A percentile compares a stretch with the other conserved stretches of the same genome.
Conservation (phyloP, 2,797 vertebrate genomes). For the Mico argentatus region DNA sequence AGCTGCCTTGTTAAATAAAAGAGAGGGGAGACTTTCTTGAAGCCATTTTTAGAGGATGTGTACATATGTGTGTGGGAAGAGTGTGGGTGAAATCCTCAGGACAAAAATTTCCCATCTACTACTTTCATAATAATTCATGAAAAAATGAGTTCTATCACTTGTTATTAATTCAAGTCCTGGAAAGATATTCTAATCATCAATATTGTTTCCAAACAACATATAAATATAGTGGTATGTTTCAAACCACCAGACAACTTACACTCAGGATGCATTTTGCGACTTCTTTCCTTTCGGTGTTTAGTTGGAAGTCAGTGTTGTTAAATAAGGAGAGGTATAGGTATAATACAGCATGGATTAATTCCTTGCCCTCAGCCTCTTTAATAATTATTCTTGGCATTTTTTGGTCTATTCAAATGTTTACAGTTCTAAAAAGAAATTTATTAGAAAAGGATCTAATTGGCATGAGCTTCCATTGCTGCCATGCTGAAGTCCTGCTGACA, state of each 20-base stretch:
- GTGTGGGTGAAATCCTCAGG: conserved; percentile 46
- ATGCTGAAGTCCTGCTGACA: conserved; percentile 69
- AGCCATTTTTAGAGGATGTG: conserved; percentile 48
- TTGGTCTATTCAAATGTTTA: conserved; percentile 29
- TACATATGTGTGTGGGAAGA: not conserved
- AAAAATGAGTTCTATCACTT: conserved; percentile 26
- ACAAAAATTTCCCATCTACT: conserved; percentile 34
- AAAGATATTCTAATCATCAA: conserved; percentile 50
- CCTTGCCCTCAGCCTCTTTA: not conserved
- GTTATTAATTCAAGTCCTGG: conserved; percentile 47
- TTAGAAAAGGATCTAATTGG: conserved; percentile 76
- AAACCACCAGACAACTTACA: conserved; percentile 32
- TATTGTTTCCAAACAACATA: conserved; percentile 52
- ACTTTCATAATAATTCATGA: conserved; percentile 45
- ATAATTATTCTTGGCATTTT: conserved; percentile 41
- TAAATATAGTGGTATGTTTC: not conserved
- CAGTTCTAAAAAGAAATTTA: conserved; percentile 67
- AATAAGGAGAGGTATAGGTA: not conserved
- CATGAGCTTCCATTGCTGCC: conserved; percentile 56
- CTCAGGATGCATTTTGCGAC: not conserved
- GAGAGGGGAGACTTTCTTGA: conserved; percentile 56
- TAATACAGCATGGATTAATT: not conserved
- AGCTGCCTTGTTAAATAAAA: conserved; percentile 75
- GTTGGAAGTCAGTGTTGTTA: not conserved
- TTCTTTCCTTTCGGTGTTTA: not conserved